Conservation (phyloP, 1,140 invertebrate species). For the Sipha flava region DNA sequence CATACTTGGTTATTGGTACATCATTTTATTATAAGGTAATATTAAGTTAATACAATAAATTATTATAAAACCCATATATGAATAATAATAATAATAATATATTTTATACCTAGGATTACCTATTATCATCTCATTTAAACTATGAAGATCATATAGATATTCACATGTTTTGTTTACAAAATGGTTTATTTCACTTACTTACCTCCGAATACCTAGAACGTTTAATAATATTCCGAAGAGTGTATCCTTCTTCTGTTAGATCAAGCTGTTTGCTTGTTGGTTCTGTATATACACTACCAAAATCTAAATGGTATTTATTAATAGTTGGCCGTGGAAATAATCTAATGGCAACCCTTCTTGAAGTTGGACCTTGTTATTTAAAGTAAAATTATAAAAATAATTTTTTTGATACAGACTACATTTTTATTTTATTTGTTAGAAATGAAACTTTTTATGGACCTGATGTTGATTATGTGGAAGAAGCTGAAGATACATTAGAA, state of each 20-base stretch:
- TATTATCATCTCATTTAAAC: constrained; percentile 1
- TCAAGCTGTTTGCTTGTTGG: background rate
- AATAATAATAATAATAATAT: background rate
- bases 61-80: background rate
- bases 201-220: background rate
- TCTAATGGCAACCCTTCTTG: background rate
- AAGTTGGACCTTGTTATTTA: constrained; percentile 1
- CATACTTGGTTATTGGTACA: constrained; percentile 5
- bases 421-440: background rate
- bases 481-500: constrained; percentile 29
- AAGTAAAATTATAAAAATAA: background rate
- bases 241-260: constrained; percentile 5
- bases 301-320: constrained; percentile 24
- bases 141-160: constrained; percentile 24
- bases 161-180: constrained; percentile 19
- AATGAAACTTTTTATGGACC: background rate
- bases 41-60: background rate
- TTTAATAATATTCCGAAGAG: constrained; percentile 21
- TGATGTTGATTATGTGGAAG: background rate
- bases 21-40: constrained; percentile 25
- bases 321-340: constrained; percentile 18
- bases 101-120: background rate
- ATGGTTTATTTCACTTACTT: constrained; percentile 9
- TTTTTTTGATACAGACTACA: background rate
- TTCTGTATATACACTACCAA: constrained; percentile 8